These are phyloP conservation scores for Sinodicranocentrus sp. DNA, from an alignment of 2,888 invertebrate genomes.

Conservation along the genomic window DNA sequence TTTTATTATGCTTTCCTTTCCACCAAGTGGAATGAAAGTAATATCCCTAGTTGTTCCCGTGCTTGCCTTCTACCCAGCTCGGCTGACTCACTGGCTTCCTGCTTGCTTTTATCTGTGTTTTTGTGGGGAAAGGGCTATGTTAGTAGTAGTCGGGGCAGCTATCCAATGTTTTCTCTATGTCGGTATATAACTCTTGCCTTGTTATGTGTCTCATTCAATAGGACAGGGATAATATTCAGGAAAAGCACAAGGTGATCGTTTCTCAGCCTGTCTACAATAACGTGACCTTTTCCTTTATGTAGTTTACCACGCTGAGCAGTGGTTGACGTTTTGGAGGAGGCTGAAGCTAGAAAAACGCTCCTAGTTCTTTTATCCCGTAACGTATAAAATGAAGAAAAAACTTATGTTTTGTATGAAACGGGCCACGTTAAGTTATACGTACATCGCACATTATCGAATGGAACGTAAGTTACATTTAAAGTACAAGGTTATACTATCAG, in stretches of 20 bases:
- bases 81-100: constrained; percentile 59
- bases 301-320: constrained; percentile 13
- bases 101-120: constrained; percentile 37
- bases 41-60: constrained; percentile 5
- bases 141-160: constrained; percentile 5
- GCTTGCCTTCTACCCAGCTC: constrained; percentile 28
- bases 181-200: too few species aligned
- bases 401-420: too few species aligned
- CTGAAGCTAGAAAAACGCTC: too few species aligned
- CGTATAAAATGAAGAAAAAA: too few species aligned
- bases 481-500: too few species aligned
- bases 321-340: constrained; percentile 11
- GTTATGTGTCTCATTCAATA: neutral
- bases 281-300: constrained; percentile 57
- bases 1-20: neutral
- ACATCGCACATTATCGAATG: too few species aligned
- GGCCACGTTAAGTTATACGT: too few species aligned
- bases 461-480: too few species aligned
- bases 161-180: too few species aligned
- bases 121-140: constrained; percentile 15
- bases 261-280: constrained; percentile 54
- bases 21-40: neutral
- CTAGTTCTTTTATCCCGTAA: neutral
- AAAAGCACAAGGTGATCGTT: constrained; percentile 58
- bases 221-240: constrained; percentile 42